Evolutionary conservation across 2,888 invertebrate genomes (phyloP).

Genomic region (Chaetogeoica ovagalla): DNA sequence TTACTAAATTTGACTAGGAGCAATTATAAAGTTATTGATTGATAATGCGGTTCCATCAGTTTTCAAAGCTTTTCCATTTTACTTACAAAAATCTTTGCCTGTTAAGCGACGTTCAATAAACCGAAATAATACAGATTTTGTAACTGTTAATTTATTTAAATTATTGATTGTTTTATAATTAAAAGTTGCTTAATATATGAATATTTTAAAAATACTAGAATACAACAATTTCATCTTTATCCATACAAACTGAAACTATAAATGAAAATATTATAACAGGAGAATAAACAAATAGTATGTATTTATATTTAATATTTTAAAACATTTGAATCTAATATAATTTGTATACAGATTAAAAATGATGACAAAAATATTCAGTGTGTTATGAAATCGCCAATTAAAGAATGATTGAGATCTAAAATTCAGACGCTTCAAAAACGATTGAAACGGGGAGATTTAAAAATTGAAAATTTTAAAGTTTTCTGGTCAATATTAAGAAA

Average conservation of each 20-base stretch:
- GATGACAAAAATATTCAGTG: constrained; percentile 5
- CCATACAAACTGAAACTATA: background rate
- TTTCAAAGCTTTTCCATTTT: background rate
- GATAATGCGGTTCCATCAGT: background rate
- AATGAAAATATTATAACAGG: background rate
- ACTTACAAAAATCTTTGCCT: constrained; percentile 6
- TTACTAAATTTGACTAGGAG: background rate
- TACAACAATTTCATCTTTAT: background rate
- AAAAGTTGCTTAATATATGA: background rate
- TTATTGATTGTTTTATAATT: background rate
- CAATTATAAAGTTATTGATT: background rate
- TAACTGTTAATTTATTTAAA: background rate
- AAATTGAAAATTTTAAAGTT: constrained; percentile 3
- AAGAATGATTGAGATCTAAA: background rate
- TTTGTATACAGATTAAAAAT: background rate
- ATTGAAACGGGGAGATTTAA: background rate
- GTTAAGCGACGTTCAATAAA: constrained; percentile 9
- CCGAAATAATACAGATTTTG: background rate
- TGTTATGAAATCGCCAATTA: background rate
- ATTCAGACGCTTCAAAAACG: background rate
- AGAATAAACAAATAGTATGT: background rate
- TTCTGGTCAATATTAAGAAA: background rate
- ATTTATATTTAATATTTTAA: background rate
- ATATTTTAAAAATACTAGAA: background rate
- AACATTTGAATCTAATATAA: background rate